phyloP scores from a whole-genome alignment of 2,888 invertebrate genomes.

The Agrypnus murinus region DNA sequence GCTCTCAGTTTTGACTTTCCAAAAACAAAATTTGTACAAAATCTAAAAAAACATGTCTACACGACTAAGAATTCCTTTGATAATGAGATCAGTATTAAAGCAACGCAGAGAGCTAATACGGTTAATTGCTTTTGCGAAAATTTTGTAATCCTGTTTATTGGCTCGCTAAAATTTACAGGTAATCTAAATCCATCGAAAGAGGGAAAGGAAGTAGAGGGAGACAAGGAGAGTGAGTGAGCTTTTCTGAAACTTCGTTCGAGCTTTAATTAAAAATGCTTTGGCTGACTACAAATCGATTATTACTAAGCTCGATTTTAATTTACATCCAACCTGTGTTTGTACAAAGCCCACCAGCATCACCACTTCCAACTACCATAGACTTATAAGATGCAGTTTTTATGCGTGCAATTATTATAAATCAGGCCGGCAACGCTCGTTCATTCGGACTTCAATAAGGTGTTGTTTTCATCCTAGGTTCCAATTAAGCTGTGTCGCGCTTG shows the following conservation, averaged over 20 bases:
- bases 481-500: slow-evolving; percentile 23
- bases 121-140: slow-evolving; percentile 54
- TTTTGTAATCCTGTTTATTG: slow-evolving; percentile 37
- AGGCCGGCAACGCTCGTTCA: slow-evolving; percentile 11
- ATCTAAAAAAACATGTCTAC: no score
- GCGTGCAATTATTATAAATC: slow-evolving; percentile 28
- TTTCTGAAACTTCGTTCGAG: slow-evolving; percentile 4
- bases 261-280: slow-evolving; percentile 17
- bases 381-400: slow-evolving; percentile 28
- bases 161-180: slow-evolving; percentile 6
- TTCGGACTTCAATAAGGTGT: slow-evolving; percentile 31
- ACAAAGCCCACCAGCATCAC: background rate
- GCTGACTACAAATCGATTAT: slow-evolving; percentile 7
- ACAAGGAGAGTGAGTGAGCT: no score
- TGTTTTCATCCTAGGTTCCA: slow-evolving; percentile 31
- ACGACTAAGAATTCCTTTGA: slow-evolving; percentile 3
- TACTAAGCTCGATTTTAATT: slow-evolving; percentile 6
- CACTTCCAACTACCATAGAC: no score
- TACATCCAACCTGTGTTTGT: slow-evolving; percentile 2
- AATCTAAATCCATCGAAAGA: slow-evolving; percentile 17
- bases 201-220: no score
- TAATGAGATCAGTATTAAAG: slow-evolving; percentile 56
- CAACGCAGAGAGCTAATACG: slow-evolving; percentile 17
- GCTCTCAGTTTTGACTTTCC: no score
- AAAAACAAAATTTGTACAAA: no score